Conservation (phyloP, 2,888 invertebrate genomes). For the Heliconius aoede region DNA sequence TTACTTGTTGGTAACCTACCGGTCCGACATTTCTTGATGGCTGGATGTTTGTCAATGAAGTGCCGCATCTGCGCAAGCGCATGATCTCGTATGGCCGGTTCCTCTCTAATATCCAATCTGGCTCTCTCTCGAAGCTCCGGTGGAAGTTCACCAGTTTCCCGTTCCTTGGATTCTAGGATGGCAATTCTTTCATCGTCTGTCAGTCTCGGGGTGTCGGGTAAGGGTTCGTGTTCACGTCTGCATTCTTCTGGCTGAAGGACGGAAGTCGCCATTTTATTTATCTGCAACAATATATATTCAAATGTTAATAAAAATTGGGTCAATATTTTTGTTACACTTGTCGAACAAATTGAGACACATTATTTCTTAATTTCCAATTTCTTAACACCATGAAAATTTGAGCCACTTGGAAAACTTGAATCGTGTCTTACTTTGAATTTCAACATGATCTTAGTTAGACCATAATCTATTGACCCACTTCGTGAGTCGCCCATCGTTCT, state of each 20-base stretch:
- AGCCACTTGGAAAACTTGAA: slow-evolving; percentile 37
- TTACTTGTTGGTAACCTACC: slow-evolving; percentile 68
- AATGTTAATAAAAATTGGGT: background rate
- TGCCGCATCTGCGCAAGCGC: slow-evolving; percentile 90
- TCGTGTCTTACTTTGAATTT: slow-evolving; percentile 34
- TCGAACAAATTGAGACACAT: background rate
- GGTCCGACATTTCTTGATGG: slow-evolving; percentile 91
- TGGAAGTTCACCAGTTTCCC: slow-evolving; percentile 77
- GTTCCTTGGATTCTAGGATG: slow-evolving; percentile 68
- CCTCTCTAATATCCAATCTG: slow-evolving; percentile 90
- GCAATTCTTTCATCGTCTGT: slow-evolving; percentile 72
- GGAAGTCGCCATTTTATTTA: slow-evolving; percentile 73
- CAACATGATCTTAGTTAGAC: slow-evolving; percentile 45
- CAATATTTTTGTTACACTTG: background rate
- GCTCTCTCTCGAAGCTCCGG: slow-evolving; percentile 85
- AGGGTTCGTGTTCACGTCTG: slow-evolving; percentile 68
- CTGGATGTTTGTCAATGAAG: slow-evolving; percentile 92
- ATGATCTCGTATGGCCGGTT: slow-evolving; percentile 88
- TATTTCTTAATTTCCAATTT: background rate
- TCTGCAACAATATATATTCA: slow-evolving; percentile 37
- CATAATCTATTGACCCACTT: slow-evolving; percentile 47
- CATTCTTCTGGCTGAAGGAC: slow-evolving; percentile 76
- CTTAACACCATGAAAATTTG: background rate
- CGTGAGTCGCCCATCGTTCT: slow-evolving; percentile 40
- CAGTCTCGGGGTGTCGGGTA: slow-evolving; percentile 61